Evolutionary conservation across 2,113 vertebrate genomes (phyloP).

Genomic region (Felis chaus): DNA sequence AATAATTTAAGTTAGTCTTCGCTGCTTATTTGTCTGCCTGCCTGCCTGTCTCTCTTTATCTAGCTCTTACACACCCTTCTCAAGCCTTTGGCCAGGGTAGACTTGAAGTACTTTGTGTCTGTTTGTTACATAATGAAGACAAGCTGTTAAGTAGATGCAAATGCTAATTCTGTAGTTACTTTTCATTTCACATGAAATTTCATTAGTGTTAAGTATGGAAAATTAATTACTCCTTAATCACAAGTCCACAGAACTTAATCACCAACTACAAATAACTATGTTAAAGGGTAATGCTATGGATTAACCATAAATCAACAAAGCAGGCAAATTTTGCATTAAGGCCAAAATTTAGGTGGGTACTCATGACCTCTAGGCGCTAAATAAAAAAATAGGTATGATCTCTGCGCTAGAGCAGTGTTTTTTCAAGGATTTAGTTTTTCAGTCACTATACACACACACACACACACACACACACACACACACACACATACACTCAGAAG

Average conservation of each 20-base stretch:
- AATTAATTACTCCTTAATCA: conserved; percentile 73
- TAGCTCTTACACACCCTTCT: background rate
- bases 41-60: background rate
- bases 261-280: conserved; percentile 63
- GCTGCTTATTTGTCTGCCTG: conserved; percentile 51
- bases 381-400: conserved; percentile 36
- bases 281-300: conserved; percentile 67
- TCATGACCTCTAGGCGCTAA: conserved; percentile 25
- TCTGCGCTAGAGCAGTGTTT: background rate
- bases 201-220: conserved; percentile 50
- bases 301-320: conserved; percentile 67
- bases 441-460: background rate
- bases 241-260: conserved; percentile 36
- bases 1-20: conserved; percentile 59
- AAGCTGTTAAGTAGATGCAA: background rate
- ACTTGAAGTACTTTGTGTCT: background rate
- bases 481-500: background rate
- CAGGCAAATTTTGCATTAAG: conserved; percentile 39
- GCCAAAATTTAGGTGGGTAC: conserved; percentile 50
- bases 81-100: background rate
- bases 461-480: background rate
- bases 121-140: background rate
- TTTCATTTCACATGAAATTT: conserved; percentile 65
- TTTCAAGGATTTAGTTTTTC: background rate
- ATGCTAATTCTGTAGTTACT: conserved; percentile 48